Base-by-base conservation (phyloP, 2,888 invertebrate species). In the Stegophylla sp. region DNA sequence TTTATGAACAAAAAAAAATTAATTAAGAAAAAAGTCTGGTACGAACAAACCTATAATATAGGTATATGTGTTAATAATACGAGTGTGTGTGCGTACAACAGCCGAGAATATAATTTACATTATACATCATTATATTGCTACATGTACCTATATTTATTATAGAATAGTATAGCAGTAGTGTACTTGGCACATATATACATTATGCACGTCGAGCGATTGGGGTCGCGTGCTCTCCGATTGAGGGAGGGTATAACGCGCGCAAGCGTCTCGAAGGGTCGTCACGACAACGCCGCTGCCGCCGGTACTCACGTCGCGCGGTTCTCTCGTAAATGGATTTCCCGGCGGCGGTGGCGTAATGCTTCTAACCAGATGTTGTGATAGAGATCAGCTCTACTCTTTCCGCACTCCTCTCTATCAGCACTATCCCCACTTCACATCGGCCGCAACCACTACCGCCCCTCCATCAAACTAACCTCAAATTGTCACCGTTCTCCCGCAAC, bases 181-280 rank as follows among this genome's bases (percentile, higher is more conserved):
- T 34, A 34, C 34, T 34, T 7, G 34, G 34, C 7, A 34, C 34
- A 7, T 34, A 34, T 5, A 34, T 34, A 34, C 7, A 34, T 34
- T 56, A 56, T n/a, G n/a, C 53, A 9, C 23, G 23, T 3, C 20
- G 56, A 56, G 20, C 45, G 45, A 13, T n/a, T 0, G 28, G 51
- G 63, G 51, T 45, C 3, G 43, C 26, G n/a, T 0, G 26, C 12
- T n/a, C 56, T 3, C 10, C 48, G 48, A 51, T 34, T 2, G 26
- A 61, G 67, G 56, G 26, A 61, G 67, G 56, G 34, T 59, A 43
- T 34, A n/a, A 26, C 59, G 61, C 71, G 79, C 79, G 79, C 79
- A 51, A 79, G 79, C 79, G 79, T 79, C 79, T 71, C 69, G 13
- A 61, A 12, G 69, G 71, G 79, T 79, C 79, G 79, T 51, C 79